Evolutionary conservation across 2,888 invertebrate species (phyloP).

Genomic region (Diplazon laetatorius): DNA sequence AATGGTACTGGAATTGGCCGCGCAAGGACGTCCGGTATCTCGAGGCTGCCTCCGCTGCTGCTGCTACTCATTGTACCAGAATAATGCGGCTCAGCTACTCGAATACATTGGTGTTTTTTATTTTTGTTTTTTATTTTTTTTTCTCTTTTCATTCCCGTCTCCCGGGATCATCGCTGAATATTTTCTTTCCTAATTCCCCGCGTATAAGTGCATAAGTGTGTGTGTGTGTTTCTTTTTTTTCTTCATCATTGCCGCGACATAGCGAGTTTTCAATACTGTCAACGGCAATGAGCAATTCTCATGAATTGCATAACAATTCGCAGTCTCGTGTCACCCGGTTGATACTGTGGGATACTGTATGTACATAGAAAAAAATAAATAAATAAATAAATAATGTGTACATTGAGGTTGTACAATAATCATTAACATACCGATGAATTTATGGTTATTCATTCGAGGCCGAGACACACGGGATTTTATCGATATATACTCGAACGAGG

Average conservation of each 20-base stretch:
- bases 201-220: no score
- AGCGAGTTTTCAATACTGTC: slow-evolving; percentile 13
- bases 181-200: slow-evolving; percentile 6
- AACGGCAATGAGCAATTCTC: slow-evolving; percentile 2
- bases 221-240: not conserved
- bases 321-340: not conserved
- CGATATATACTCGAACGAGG: slow-evolving; percentile 18
- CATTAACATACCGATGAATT: slow-evolving; percentile 23
- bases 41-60: slow-evolving; percentile 22
- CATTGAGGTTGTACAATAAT: slow-evolving; percentile 25
- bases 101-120: slow-evolving; percentile 16
- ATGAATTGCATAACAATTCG: slow-evolving; percentile 25
- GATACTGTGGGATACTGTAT: slow-evolving; percentile 9
- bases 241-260: not conserved
- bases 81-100: slow-evolving; percentile 39
- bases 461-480: slow-evolving; percentile 12
- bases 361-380: no score
- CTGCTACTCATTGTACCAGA: slow-evolving; percentile 38
- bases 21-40: slow-evolving; percentile 29
- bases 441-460: slow-evolving; percentile 23
- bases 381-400: no score
- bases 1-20: slow-evolving; percentile 31
- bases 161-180: slow-evolving; percentile 35
- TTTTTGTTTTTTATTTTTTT: no score
- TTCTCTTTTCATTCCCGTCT: slow-evolving; percentile 35